Conservation (phyloP, 2,888 invertebrate species). For the Elegia similella region DNA sequence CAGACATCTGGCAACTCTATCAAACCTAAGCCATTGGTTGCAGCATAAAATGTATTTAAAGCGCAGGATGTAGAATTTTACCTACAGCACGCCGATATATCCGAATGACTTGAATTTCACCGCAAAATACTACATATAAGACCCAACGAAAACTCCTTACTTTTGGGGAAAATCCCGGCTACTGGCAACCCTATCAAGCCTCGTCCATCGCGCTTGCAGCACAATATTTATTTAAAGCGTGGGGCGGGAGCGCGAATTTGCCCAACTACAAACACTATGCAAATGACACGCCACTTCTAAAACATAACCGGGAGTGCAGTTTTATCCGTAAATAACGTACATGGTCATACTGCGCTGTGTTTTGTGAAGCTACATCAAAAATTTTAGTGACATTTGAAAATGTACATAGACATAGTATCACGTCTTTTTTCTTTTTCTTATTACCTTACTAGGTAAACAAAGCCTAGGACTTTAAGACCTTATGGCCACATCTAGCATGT, state of each 20-base stretch:
- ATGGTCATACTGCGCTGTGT: not conserved
- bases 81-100: too few relatives aligned
- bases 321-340: conserved; percentile 7
- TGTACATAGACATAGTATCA: too few relatives aligned
- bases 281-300: not conserved
- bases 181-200: not conserved
- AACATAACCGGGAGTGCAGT: conserved; percentile 4
- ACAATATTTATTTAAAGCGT: conserved; percentile 7
- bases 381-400: not conserved
- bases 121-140: too few relatives aligned
- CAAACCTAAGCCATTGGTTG: too few relatives aligned
- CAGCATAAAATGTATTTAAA: conserved; percentile 4
- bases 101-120: too few relatives aligned
- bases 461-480: too few relatives aligned
- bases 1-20: not conserved
- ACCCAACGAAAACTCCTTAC: too few relatives aligned
- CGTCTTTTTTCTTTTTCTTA: too few relatives aligned
- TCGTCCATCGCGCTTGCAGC: not conserved
- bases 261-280: not conserved
- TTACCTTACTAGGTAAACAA: too few relatives aligned
- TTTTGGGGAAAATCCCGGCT: too few relatives aligned
- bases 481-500: too few relatives aligned
- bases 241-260: not conserved
- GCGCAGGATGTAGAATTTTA: too few relatives aligned
- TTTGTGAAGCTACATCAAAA: not conserved